These are phyloP conservation scores for Dipodomys stephensi DNA, from an alignment of 2,113 vertebrate species.

Conservation along the genomic window DNA sequence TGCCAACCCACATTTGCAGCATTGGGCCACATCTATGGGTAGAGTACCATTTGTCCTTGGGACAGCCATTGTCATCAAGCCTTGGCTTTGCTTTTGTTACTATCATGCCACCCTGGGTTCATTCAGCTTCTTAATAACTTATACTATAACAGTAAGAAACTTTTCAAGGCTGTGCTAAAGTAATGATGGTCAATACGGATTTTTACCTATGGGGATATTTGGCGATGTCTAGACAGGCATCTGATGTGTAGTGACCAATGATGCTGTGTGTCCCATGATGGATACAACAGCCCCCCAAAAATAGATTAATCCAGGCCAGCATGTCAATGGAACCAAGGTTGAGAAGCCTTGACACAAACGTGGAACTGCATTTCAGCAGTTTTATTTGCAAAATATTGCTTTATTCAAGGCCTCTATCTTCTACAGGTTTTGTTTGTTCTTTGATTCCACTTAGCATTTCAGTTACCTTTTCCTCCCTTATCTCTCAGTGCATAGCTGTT, in stretches of 20 bases:
- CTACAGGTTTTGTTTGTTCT: neutral
- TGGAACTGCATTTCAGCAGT: neutral
- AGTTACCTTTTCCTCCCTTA: neutral
- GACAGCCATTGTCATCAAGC: neutral
- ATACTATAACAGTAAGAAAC: neutral
- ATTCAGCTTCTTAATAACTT: neutral
- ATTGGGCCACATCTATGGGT: neutral
- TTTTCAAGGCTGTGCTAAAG: neutral
- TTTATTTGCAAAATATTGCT: slow-evolving; percentile 17
- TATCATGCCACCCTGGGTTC: neutral
- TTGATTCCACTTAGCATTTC: neutral
- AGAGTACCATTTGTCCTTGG: neutral
- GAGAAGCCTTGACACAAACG: neutral
- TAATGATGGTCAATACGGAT: neutral
- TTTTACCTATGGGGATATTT: neutral
- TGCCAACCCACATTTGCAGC: neutral
- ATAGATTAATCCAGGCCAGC: neutral
- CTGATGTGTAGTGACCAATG: slow-evolving; percentile 16
- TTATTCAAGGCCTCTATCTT: neutral
- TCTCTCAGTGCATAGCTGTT: neutral
- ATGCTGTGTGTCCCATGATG: neutral
- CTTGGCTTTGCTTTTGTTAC: neutral
- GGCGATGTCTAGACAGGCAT: neutral
- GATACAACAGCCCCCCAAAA: neutral
- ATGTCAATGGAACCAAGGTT: neutral